phyloP scores from a whole-genome alignment of 2,797 vertebrate species.

The Glyptemys insculpta region DNA sequence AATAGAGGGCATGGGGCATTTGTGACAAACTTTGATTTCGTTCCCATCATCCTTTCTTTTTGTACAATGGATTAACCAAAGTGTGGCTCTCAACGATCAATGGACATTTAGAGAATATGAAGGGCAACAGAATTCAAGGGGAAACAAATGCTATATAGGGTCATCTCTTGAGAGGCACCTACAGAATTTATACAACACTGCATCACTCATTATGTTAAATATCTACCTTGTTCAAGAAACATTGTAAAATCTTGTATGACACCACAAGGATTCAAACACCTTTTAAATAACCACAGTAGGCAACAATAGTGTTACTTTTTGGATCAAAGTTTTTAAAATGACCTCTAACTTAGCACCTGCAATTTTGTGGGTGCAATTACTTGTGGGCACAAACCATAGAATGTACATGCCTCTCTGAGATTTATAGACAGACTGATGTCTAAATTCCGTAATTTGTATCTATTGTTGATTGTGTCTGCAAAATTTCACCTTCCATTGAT shows the following conservation, averaged over 20 bases:
- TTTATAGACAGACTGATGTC: background rate
- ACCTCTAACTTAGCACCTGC: background rate
- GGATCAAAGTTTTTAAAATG: background rate
- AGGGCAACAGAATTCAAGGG: background rate
- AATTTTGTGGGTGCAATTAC: background rate
- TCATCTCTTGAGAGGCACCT: background rate
- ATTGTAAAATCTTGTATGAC: background rate
- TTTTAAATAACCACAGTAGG: background rate
- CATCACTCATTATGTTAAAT: background rate
- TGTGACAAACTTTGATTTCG: conserved; percentile 11
- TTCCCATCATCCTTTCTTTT: background rate
- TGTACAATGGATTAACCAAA: background rate
- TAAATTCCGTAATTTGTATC: background rate
- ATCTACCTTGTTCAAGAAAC: background rate
- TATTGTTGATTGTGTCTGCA: background rate
- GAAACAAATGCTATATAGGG: background rate
- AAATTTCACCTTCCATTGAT: background rate
- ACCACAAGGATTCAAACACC: background rate
- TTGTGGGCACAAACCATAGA: background rate
- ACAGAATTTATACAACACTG: background rate
- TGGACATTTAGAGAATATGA: background rate
- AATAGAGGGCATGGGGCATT: background rate
- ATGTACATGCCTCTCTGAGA: accelerated
- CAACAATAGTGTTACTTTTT: background rate
- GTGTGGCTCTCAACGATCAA: background rate